Evolutionary conservation across 92 coral and sea anemone genomes (phyloP), one percentile per base, ranked within the genome.

Genomic region (Palythoa grandis): DNA sequence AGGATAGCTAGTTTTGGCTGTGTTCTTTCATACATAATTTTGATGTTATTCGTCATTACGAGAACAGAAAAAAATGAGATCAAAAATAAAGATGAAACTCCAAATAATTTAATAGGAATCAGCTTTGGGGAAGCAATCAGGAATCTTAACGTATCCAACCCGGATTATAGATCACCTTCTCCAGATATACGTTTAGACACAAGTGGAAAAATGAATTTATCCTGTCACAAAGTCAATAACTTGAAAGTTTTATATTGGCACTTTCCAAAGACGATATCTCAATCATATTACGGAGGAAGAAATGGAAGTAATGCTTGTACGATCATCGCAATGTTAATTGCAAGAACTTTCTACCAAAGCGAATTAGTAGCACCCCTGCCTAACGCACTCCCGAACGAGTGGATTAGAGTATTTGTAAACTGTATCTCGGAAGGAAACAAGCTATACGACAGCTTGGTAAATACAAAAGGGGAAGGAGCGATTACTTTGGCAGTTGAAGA

Each of bases 261-360:
- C 52, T 89, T 89, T 63, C 92, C 92, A 24, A 78, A 72, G 77
- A 87, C 79, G 23, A 85, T 89, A 43, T 85, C 82, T 5, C 92
- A 89, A 83, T 85, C 92, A 6, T 89, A 71, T 38, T 89, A 89
- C 38, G 92, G 89, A 0, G 92, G 92, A 0, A 70, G 92, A 50
- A 89, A 78, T 78, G 92, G 92, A 0, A 89, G 92, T 52, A 89
- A 89, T 17, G 89, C 92, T 19, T 89, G 92, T 24, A 89, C 92
- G 2, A 71, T 89, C 11, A 89, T 89, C 56, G 89, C 92, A 70
- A 87, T 89, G 69, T 71, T 85, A 71, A 89, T 85, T 39, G 92
- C 92, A 23, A 54, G 76, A 73, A 52, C 89, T 1, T 86, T 89
- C 52, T 85, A 83, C 67, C 83, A 70, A 48, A 47, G 86, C 22